These are phyloP conservation scores for Oxyscelio sp. DNA, from an alignment of 2,888 invertebrate genomes.

Conservation along the genomic window DNA sequence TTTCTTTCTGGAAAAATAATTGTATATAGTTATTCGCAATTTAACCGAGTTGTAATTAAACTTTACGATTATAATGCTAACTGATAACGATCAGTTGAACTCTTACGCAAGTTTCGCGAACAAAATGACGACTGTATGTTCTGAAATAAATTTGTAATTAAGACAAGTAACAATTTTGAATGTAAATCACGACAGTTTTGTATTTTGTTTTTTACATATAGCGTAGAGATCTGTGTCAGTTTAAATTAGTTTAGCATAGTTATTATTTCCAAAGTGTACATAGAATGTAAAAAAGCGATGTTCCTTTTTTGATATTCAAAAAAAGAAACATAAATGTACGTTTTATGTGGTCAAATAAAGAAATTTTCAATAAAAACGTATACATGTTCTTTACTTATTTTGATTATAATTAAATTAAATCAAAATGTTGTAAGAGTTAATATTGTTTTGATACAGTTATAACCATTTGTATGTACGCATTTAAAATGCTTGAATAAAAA, in stretches of 20 bases:
- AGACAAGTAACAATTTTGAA: background rate
- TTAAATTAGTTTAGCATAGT: background rate
- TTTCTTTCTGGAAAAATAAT: too few relatives aligned
- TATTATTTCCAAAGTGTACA: constrained; percentile 9
- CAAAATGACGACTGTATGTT: background rate
- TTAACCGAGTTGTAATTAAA: too few relatives aligned
- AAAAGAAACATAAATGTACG: constrained; percentile 26
- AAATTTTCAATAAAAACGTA: constrained; percentile 10
- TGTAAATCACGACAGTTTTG: background rate
- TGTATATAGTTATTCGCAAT: too few relatives aligned
- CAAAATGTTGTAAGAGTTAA: too few relatives aligned
- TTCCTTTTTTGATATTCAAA: constrained; percentile 55
- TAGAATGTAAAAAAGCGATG: constrained; percentile 29
- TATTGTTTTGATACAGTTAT: too few relatives aligned
- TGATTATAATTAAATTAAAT: background rate
- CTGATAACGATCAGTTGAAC: background rate
- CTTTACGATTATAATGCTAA: too few relatives aligned
- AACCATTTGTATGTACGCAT: too few relatives aligned
- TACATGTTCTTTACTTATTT: background rate
- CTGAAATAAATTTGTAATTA: background rate
- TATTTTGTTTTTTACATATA: background rate
- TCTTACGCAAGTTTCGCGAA: background rate
- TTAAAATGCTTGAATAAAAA: background rate
- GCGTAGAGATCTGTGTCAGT: background rate
- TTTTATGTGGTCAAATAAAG: constrained; percentile 37